Evolutionary conservation across 2,888 invertebrate genomes (phyloP).

Genomic region (Hoplodrina ambigua): DNA sequence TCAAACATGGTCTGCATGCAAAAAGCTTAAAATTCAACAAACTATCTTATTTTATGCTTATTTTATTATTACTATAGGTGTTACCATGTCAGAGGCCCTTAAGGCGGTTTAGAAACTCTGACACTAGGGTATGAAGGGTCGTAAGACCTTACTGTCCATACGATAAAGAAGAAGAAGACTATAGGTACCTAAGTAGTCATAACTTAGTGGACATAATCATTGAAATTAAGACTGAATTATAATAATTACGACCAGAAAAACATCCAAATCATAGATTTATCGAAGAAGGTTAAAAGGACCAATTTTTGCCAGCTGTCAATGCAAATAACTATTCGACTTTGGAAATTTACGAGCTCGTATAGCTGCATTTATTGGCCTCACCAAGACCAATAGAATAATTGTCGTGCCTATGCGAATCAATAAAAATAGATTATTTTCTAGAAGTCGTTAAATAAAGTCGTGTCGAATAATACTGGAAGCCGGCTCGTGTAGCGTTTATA

Average conservation of each 20-base stretch:
- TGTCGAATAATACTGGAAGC: slow-evolving; percentile 56
- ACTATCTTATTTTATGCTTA: neutral
- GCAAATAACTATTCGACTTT: neutral
- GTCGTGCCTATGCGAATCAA: slow-evolving; percentile 44
- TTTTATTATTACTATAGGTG: too few relatives aligned
- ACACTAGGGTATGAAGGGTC: too few relatives aligned
- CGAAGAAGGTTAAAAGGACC: slow-evolving; percentile 7
- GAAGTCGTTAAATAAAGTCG: slow-evolving; percentile 53
- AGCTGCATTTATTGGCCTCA: slow-evolving; percentile 6
- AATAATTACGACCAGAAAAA: too few relatives aligned
- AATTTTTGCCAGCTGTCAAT: neutral
- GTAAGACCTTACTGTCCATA: too few relatives aligned
- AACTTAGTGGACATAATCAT: too few relatives aligned
- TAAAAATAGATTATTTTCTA: slow-evolving; percentile 54
- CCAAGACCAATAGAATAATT: slow-evolving; percentile 8
- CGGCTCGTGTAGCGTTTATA: slow-evolving; percentile 44
- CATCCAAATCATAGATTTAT: neutral
- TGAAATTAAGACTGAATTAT: too few relatives aligned
- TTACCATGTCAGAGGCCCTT: too few relatives aligned
- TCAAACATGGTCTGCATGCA: neutral
- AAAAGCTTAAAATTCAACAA: slow-evolving; percentile 7
- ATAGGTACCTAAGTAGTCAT: too few relatives aligned
- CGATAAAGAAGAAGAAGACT: too few relatives aligned
- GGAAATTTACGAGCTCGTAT: neutral
- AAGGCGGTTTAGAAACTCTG: too few relatives aligned